Evolutionary conservation across 2,113 vertebrate genomes (phyloP).

Genomic region (Syngnathus floridae): DNA sequence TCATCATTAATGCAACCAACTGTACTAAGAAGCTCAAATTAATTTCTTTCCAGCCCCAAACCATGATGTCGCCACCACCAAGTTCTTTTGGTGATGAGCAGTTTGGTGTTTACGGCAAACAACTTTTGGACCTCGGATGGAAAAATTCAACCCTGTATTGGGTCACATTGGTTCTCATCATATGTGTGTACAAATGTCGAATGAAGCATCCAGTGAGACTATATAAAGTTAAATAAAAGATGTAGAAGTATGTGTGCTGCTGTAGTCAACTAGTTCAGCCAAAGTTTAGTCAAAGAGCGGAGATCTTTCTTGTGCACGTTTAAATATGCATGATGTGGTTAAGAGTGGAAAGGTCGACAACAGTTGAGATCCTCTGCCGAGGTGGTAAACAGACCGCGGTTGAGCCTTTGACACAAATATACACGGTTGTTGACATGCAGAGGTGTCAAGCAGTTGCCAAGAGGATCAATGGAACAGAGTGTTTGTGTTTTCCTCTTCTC

Average conservation of each 20-base stretch:
- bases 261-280: neutral
- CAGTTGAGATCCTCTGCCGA: slow-evolving; percentile 34
- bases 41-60: neutral
- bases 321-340: slow-evolving; percentile 57
- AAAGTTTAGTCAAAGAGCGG: neutral
- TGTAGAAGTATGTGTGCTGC: neutral
- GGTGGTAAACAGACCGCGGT: slow-evolving; percentile 46
- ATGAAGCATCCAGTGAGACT: neutral
- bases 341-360: slow-evolving; percentile 52
- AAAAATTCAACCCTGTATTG: no score
- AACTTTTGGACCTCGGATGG: no score
- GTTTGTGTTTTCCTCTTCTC: slow-evolving; percentile 28
- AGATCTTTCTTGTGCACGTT: neutral
- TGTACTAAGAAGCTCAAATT: no score
- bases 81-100: no score
- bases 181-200: neutral
- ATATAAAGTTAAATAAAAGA: neutral
- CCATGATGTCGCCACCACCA: no score
- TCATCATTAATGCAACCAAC: no score
- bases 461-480: slow-evolving; percentile 59
- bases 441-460: slow-evolving; percentile 54
- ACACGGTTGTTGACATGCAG: slow-evolving; percentile 10
- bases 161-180: neutral
- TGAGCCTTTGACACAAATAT: slow-evolving; percentile 22
- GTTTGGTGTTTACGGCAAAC: no score